phyloP scores from a whole-genome alignment of 2,888 invertebrate species.

The Molanna angustata region DNA sequence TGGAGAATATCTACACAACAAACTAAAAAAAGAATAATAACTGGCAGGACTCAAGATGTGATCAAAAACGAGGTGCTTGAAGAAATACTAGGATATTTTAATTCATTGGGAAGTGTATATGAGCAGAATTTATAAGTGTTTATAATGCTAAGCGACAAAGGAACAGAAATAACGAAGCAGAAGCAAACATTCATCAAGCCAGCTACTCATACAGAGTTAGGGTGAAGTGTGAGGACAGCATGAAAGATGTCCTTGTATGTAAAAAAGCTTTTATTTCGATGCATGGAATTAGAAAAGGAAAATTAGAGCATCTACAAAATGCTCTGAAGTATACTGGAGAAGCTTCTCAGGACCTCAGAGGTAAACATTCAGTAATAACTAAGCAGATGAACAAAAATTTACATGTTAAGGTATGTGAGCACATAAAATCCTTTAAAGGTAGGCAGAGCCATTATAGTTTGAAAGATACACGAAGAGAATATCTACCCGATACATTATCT shows the following conservation, averaged over 20 bases:
- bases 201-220: not conserved
- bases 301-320: conserved; percentile 10
- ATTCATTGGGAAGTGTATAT: too few relatives aligned
- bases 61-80: too few relatives aligned
- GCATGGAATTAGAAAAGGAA: conserved; percentile 21
- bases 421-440: not conserved
- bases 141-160: not conserved
- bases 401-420: not conserved
- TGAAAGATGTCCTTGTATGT: conserved; percentile 21
- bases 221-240: not conserved
- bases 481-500: not conserved
- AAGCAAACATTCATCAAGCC: not conserved
- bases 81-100: too few relatives aligned
- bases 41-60: too few relatives aligned
- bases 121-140: not conserved
- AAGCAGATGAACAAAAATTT: not conserved
- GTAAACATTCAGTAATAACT: not conserved
- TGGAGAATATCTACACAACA: too few relatives aligned
- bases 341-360: conserved; percentile 19
- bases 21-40: too few relatives aligned
- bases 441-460: not conserved
- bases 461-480: not conserved
- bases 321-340: conserved; percentile 14
- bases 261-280: conserved; percentile 20
- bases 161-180: not conserved